These are phyloP conservation scores for Tribolium madens DNA, from an alignment of 1,140 invertebrate species.

Conservation along the genomic window DNA sequence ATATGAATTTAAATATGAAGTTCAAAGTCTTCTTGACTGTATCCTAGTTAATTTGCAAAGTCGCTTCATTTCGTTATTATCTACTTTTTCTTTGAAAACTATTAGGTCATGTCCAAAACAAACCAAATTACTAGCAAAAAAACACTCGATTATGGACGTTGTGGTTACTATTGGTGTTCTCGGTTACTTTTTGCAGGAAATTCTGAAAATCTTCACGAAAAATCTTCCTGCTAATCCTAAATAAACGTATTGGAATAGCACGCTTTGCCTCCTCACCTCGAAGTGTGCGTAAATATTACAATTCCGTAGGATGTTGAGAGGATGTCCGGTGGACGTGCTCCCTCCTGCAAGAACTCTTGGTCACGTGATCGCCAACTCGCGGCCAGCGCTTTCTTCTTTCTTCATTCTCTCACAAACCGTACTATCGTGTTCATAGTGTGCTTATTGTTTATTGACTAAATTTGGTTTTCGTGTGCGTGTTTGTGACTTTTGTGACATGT, in stretches of 20 bases:
- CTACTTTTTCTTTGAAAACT: neutral
- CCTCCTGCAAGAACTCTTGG: slow-evolving; percentile 37
- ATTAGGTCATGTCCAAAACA: neutral
- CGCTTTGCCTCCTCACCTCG: neutral
- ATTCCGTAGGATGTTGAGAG: slow-evolving; percentile 37
- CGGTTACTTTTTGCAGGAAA: neutral
- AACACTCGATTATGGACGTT: neutral
- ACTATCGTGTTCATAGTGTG: slow-evolving; percentile 10
- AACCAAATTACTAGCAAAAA: neutral
- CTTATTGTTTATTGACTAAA: neutral
- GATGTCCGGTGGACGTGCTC: slow-evolving; percentile 46
- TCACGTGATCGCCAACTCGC: slow-evolving; percentile 44
- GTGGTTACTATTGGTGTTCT: neutral
- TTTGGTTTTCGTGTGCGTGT: slow-evolving; percentile 29
- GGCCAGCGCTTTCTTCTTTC: slow-evolving; percentile 47
- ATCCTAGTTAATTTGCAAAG: neutral
- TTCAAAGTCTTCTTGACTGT: too few relatives aligned
- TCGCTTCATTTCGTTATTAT: neutral
- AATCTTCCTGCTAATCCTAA: neutral
- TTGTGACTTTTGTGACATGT: slow-evolving; percentile 34
- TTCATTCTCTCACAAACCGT: slow-evolving; percentile 40
- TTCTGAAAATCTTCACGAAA: neutral
- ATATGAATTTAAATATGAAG: too few relatives aligned
- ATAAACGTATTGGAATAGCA: too few relatives aligned
- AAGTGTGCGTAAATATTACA: slow-evolving; percentile 3